Percentiles rank a stretch among this genome's conserved stretches.
Conservation (phyloP, 2,797 vertebrate genomes). For the Harpagifer antarcticus region DNA sequence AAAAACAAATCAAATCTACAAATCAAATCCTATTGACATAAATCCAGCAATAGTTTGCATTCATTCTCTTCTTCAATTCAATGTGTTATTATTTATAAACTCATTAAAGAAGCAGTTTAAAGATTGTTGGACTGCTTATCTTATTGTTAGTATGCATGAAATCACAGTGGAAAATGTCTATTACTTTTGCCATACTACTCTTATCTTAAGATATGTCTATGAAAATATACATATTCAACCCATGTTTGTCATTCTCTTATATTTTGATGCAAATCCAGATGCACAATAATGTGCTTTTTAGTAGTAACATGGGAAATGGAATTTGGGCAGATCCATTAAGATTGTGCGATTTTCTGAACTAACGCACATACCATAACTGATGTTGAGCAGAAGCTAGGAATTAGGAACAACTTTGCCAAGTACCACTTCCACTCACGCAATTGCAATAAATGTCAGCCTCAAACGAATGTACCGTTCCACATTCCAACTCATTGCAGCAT, state of each 20-base stretch:
- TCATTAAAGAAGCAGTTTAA: background rate
- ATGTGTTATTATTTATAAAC: background rate
- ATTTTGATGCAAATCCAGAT: background rate
- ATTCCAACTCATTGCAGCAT: background rate
- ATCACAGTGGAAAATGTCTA: background rate
- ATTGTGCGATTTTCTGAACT: background rate
- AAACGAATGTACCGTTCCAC: background rate
- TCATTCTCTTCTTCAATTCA: too few relatives aligned
- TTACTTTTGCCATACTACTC: background rate
- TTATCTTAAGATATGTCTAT: background rate
- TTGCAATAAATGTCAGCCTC: background rate
- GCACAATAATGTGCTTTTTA: conserved; percentile 1
- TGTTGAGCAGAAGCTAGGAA: background rate
- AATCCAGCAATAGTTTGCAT: background rate
- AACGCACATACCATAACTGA: background rate
- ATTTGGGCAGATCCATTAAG: background rate
- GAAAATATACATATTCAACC: background rate
- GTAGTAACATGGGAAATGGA: background rate
- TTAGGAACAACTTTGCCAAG: background rate
- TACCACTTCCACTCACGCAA: background rate
- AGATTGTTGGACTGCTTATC: too few relatives aligned
- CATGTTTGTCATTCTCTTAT: background rate
- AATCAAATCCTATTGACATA: background rate
- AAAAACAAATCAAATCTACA: too few relatives aligned
- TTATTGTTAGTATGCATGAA: background rate